Evolutionary conservation across 1,140 invertebrate species (phyloP), one percentile per base, ranked within the genome.

Genomic region (Apis laboriosa): DNA sequence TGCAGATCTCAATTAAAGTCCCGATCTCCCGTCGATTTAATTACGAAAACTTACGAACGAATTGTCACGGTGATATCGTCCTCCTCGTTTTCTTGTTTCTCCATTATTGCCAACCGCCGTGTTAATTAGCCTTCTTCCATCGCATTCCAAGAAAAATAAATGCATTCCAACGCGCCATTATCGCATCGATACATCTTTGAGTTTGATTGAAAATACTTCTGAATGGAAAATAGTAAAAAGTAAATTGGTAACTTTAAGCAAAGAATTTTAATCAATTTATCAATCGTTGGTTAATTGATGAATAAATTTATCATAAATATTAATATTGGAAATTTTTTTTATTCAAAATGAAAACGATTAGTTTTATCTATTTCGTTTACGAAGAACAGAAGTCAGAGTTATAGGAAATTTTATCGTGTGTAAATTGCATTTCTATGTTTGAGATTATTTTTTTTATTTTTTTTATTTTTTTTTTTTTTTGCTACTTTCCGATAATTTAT

Each of bases 1-100:
- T 19, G 28, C 43, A 4, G 64, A 73, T 21, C 66, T 88, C 84
- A 83, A 90, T 89, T 80, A 83, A 90, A 84, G 80, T 19, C 60
- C 21, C 55, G 15, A 66, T 66, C 71, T 68, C 70, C 63, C 66
- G 72, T 19, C 70, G 74, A 82, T 84, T 84, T 85, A 77, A 87
- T 88, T 64, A 49, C 58, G 74, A 55, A 63, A 82, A 63, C 24
- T 60, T 63, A 76, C 9, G 17, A 84, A 84, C 84, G 70, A 84
- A 84, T 75, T 80, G 82, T 53, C 55, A n/a, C 15, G 21, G 15
- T 13, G 64, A 68, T 68, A 56, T 21, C 63, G 12, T 58, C 21
- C 13, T 5, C 34, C 2, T 34, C 53, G 76, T 66, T 70, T 24
- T 60, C 66, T 78, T 13, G 64, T 17, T 78, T 56, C 66, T 58